Percentiles rank a stretch among this genome's conserved stretches.
Evolutionary conservation across 1,140 invertebrate genomes (phyloP).

Genomic region (Diabrotica undecimpunctata): DNA sequence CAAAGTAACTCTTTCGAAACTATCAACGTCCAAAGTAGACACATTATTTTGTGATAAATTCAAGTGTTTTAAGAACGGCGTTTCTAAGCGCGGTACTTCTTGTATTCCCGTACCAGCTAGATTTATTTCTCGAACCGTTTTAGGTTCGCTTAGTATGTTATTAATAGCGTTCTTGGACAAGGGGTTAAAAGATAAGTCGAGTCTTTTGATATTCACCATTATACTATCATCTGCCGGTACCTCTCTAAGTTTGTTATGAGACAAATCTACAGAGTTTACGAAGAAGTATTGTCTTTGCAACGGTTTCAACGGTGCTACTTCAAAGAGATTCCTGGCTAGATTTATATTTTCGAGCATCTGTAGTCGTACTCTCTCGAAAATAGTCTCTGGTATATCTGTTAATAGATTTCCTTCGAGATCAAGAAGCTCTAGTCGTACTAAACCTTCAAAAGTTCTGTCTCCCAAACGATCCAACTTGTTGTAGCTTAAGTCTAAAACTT

Average conservation of each 20-base stretch:
- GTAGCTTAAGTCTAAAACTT: constrained; percentile 66
- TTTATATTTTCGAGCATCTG: constrained; percentile 80
- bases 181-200: constrained; percentile 85
- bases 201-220: constrained; percentile 80
- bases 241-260: constrained; percentile 71
- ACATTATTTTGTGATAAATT: constrained; percentile 80
- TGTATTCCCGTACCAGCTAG: constrained; percentile 74
- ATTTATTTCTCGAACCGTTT: constrained; percentile 78
- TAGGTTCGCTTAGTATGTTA: constrained; percentile 81
- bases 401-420: constrained; percentile 74
- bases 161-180: constrained; percentile 67
- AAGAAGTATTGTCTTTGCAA: constrained; percentile 80
- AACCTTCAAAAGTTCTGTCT: constrained; percentile 77
- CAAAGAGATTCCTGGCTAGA: constrained; percentile 72
- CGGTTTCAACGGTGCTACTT: constrained; percentile 70
- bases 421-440: constrained; percentile 69
- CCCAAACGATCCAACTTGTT: constrained; percentile 74
- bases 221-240: constrained; percentile 80
- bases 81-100: constrained; percentile 69
- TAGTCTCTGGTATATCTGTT: constrained; percentile 71
- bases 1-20: constrained; percentile 74
- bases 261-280: constrained; percentile 73
- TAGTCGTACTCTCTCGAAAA: constrained; percentile 75
- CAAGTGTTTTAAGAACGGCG: constrained; percentile 77
- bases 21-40: constrained; percentile 57